Evolutionary conservation across 2,797 vertebrate genomes (phyloP).

Genomic region (Acrossocheilus wenchowensis): DNA sequence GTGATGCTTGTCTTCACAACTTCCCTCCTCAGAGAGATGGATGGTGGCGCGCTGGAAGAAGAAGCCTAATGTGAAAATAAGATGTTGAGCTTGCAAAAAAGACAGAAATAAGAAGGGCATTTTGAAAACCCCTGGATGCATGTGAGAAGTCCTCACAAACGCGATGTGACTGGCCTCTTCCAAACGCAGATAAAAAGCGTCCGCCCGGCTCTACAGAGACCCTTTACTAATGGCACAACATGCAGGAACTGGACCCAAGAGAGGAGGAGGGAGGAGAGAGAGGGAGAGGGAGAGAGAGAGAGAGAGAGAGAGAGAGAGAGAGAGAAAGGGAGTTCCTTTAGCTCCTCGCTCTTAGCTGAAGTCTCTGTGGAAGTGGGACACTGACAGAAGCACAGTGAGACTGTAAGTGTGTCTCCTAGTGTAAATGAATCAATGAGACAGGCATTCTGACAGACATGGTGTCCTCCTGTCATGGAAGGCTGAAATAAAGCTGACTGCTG

Average conservation of each 20-base stretch:
- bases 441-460: constrained; percentile 34
- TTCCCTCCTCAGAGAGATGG: constrained; percentile 24
- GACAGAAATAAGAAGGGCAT: constrained; percentile 38
- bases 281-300: constrained; percentile 39
- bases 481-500: constrained; percentile 47
- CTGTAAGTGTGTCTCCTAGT: constrained; percentile 37
- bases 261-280: constrained; percentile 51
- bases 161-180: constrained; percentile 60
- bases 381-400: constrained; percentile 48
- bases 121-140: constrained; percentile 54
- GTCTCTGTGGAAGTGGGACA: constrained; percentile 51
- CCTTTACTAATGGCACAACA: constrained; percentile 61
- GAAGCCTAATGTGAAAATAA: constrained; percentile 37
- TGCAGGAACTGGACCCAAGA: constrained; percentile 60
- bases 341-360: constrained; percentile 52
- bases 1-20: constrained; percentile 7
- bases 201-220: constrained; percentile 55
- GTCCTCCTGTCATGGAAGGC: constrained; percentile 49
- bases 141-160: constrained; percentile 63
- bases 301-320: constrained; percentile 29
- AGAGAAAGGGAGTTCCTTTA: constrained; percentile 45
- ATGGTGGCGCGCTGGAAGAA: background rate
- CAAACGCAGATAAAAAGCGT: constrained; percentile 66
- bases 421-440: constrained; percentile 44
- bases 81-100: constrained; percentile 37